Percentiles rank a stretch among this genome's conserved stretches.
Conservation (phyloP, 2,797 vertebrate species). For the Thunnus albacares region DNA sequence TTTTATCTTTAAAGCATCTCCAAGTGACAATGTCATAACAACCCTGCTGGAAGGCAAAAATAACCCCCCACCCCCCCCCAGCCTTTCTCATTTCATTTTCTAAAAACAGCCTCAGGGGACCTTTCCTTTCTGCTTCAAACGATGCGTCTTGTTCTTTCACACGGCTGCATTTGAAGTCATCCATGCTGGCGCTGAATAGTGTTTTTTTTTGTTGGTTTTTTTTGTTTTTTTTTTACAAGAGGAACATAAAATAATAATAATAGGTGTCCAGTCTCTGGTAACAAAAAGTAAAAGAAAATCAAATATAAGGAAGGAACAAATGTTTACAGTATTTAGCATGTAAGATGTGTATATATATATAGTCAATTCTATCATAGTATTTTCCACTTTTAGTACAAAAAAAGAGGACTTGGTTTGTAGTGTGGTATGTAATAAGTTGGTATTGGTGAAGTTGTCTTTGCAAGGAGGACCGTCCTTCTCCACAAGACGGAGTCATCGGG, state of each 20-base stretch:
- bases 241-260: constrained; percentile 35
- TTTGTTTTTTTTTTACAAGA: constrained; percentile 26
- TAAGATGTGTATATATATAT: constrained; percentile 66
- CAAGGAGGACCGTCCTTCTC: constrained; percentile 28
- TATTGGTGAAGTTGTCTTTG: constrained; percentile 20
- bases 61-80: background rate
- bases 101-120: constrained; percentile 21
- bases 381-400: constrained; percentile 78
- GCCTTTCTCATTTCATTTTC: constrained; percentile 23
- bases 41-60: constrained; percentile 47
- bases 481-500: constrained; percentile 14
- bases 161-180: constrained; percentile 27
- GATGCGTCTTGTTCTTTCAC: constrained; percentile 37
- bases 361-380: constrained; percentile 73
- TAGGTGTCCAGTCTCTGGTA: constrained; percentile 23
- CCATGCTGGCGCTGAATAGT: constrained; percentile 18
- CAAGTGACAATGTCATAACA: constrained; percentile 2
- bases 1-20: constrained; percentile 33
- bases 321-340: constrained; percentile 68
- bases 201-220: background rate
- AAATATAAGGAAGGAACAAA: constrained; percentile 31
- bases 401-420: constrained; percentile 65
- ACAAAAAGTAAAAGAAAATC: constrained; percentile 37
- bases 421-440: constrained; percentile 45
- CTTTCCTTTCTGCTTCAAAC: constrained; percentile 8